Conservation (phyloP, 2,113 vertebrate species). For the Triplophysa dalaica region DNA sequence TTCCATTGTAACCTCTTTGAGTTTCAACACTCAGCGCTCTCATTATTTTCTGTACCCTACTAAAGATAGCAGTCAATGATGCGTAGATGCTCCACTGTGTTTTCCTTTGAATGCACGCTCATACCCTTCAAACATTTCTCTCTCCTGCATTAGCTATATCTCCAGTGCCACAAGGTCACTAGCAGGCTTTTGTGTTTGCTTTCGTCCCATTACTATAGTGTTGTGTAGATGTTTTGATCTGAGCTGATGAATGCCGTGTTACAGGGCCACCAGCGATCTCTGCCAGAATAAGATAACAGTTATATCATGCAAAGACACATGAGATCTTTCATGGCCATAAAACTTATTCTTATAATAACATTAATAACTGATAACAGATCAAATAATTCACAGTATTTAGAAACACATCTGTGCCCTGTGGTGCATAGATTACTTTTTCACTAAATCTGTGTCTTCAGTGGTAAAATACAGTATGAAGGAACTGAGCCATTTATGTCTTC, state of each 20-base stretch:
- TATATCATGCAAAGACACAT: slow-evolving; percentile 8
- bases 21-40: background rate
- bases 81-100: background rate
- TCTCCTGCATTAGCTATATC: background rate
- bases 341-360: background rate
- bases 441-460: background rate
- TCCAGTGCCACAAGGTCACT: background rate
- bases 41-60: background rate
- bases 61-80: background rate
- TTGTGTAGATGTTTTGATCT: slow-evolving; percentile 25
- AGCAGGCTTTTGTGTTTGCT: background rate
- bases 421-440: background rate
- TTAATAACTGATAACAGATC: background rate
- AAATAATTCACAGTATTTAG: background rate
- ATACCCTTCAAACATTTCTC: background rate
- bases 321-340: slow-evolving; percentile 10
- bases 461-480: background rate
- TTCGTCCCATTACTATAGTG: background rate
- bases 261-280: background rate
- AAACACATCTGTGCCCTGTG: slow-evolving; percentile 14
- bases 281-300: background rate
- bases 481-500: background rate
- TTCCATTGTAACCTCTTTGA: background rate
- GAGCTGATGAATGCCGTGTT: slow-evolving; percentile 4
- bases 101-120: background rate